Conservation (phyloP, 37 sponge, comb jelly and placozoan species). For the Chondrilla cf. caribensis region DNA sequence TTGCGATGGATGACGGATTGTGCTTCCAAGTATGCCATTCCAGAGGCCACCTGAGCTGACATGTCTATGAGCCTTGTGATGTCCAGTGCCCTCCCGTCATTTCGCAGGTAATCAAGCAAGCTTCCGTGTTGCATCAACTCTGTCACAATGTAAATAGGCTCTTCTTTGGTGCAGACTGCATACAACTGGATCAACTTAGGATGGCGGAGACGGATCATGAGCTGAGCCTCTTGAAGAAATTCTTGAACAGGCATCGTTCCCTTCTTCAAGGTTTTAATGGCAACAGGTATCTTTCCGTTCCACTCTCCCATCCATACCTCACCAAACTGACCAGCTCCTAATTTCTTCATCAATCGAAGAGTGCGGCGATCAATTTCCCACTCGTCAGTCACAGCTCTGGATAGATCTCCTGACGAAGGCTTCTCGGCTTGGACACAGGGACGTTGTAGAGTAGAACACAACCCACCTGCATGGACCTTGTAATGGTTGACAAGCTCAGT, state of each 20-base stretch:
- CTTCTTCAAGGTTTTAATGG: constrained; percentile 54
- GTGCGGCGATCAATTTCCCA: constrained; percentile 35
- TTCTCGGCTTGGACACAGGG: constrained; percentile 70
- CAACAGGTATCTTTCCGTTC: constrained; percentile 53
- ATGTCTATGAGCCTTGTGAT: constrained; percentile 53
- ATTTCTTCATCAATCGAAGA: constrained; percentile 22
- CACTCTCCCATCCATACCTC: constrained; percentile 56
- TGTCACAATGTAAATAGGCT: constrained; percentile 71
- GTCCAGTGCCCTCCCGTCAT: constrained; percentile 51
- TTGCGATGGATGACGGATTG: constrained; percentile 85
- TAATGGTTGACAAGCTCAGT: constrained; percentile 89
- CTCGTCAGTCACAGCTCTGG: constrained; percentile 12
- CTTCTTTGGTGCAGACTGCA: constrained; percentile 65
- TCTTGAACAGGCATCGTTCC: constrained; percentile 58
- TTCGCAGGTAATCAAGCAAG: constrained; percentile 59
- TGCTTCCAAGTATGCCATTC: constrained; percentile 72
- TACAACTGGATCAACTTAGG: constrained; percentile 61
- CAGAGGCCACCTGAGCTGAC: constrained; percentile 57
- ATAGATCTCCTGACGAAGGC: constrained; percentile 70
- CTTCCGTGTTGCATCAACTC: constrained; percentile 73
- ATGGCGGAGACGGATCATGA: constrained; percentile 61
- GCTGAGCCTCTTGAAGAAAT: constrained; percentile 56
- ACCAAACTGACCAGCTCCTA: constrained; percentile 40
- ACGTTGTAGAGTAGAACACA: constrained; percentile 46
- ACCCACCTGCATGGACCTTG: constrained; percentile 54